These are phyloP conservation scores for Anas capensis DNA, from an alignment of 2,797 vertebrate genomes.

Conservation along the genomic window DNA sequence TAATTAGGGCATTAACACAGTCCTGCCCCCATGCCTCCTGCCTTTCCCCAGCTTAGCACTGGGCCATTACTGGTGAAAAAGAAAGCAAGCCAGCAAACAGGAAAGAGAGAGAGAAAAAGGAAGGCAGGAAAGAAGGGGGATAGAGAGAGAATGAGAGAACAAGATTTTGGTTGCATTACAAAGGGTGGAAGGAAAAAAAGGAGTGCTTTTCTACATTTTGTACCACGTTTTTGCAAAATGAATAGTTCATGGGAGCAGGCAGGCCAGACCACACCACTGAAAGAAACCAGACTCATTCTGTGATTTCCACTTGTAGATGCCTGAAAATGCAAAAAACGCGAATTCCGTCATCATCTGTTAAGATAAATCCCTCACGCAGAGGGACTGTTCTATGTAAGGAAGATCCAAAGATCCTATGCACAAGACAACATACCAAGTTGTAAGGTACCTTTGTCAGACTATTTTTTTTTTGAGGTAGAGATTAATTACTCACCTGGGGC, in stretches of 20 bases:
- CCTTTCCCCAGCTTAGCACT: neutral
- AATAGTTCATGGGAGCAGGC: neutral
- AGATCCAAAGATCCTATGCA: neutral
- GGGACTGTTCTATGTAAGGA: neutral
- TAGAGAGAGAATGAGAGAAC: rapidly evolving
- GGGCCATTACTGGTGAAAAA: neutral
- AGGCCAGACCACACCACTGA: neutral
- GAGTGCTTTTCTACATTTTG: neutral
- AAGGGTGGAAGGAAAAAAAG: neutral
- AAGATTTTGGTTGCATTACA: neutral
- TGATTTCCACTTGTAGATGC: neutral
- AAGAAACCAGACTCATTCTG: neutral
- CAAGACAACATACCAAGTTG: neutral
- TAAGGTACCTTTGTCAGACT: neutral
- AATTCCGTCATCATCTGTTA: neutral
- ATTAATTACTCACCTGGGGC: neutral
- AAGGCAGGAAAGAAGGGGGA: neutral
- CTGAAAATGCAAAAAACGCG: neutral
- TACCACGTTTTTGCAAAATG: neutral
- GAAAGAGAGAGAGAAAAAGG: neutral
- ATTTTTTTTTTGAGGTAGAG: neutral
- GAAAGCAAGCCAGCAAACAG: neutral
- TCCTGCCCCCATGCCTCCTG: neutral
- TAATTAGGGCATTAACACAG: constrained; percentile 42
- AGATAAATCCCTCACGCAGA: neutral